Percentiles rank a stretch among this genome's conserved stretches.
Conservation (phyloP, 2,113 vertebrate species). For the Micronycteris hirsuta region DNA sequence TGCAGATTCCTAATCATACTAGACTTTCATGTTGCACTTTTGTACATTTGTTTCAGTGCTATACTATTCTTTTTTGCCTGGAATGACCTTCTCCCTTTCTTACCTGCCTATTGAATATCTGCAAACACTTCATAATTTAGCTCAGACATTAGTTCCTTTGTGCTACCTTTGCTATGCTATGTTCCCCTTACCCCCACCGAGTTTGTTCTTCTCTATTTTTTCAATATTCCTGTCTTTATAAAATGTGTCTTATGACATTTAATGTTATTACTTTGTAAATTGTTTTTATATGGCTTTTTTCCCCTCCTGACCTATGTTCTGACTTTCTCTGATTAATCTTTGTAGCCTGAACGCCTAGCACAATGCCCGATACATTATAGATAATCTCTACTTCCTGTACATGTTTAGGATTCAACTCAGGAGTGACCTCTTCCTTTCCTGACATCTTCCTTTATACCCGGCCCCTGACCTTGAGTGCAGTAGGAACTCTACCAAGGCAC, state of each 20-base stretch:
- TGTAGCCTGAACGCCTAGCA: background rate
- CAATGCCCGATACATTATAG: background rate
- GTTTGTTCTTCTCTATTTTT: background rate
- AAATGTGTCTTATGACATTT: background rate
- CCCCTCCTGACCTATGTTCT: background rate
- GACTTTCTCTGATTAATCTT: background rate
- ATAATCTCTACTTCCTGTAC: background rate
- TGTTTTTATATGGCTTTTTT: background rate
- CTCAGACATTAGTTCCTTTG: background rate
- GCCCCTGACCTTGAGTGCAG: background rate
- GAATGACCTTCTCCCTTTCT: background rate
- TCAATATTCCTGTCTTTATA: background rate
- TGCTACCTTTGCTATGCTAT: background rate
- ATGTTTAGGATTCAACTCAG: background rate
- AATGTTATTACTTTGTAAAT: background rate
- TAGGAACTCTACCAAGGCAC: background rate
- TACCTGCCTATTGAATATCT: background rate
- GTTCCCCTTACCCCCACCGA: background rate
- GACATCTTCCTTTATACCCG: background rate
- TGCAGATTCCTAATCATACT: background rate
- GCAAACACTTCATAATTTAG: background rate
- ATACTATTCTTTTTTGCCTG: background rate
- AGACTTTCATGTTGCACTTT: background rate
- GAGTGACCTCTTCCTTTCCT: background rate
- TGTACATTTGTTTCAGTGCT: background rate